A percentile compares a stretch with the other conserved stretches of the same genome.
Conservation (phyloP, 2,888 invertebrate genomes). For the Azorinus chamasolen region DNA sequence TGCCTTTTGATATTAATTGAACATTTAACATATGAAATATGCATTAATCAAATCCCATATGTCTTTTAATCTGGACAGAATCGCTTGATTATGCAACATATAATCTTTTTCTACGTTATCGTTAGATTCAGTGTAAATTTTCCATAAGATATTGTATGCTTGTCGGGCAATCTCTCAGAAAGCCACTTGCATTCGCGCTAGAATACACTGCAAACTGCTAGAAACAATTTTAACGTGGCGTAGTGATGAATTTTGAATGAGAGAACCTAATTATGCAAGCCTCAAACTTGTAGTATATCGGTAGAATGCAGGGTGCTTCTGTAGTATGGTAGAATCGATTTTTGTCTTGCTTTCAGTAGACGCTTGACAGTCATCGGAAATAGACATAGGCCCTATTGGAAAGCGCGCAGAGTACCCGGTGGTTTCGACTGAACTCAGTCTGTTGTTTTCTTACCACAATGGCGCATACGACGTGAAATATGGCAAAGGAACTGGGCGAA, state of each 20-base stretch:
- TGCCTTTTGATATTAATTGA: too few relatives aligned
- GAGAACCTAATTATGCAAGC: conserved; percentile 74
- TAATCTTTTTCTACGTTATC: too few relatives aligned
- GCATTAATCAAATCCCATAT: too few relatives aligned
- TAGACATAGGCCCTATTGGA: conserved; percentile 28
- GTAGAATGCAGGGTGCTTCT: conserved; percentile 32
- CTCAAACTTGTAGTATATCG: conserved; percentile 36
- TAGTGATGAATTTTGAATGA: conserved; percentile 73
- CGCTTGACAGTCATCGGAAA: conserved; percentile 46
- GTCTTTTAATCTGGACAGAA: too few relatives aligned
- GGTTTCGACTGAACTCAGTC: not conserved
- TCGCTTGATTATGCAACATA: too few relatives aligned
- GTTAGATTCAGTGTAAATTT: too few relatives aligned
- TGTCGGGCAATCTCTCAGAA: too few relatives aligned
- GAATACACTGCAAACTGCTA: conserved; percentile 38
- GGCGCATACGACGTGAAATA: conserved; percentile 23
- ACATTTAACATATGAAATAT: too few relatives aligned
- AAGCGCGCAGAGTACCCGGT: conserved; percentile 43
- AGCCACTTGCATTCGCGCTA: too few relatives aligned
- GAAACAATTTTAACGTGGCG: conserved; percentile 63
- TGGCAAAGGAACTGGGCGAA: not conserved
- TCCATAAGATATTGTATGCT: too few relatives aligned
- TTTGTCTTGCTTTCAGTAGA: conserved; percentile 41
- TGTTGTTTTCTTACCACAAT: conserved; percentile 36
- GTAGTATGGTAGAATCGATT: conserved; percentile 40